Conservation (phyloP, 2,888 invertebrate species). For the Steinernema hermaphroditum region DNA sequence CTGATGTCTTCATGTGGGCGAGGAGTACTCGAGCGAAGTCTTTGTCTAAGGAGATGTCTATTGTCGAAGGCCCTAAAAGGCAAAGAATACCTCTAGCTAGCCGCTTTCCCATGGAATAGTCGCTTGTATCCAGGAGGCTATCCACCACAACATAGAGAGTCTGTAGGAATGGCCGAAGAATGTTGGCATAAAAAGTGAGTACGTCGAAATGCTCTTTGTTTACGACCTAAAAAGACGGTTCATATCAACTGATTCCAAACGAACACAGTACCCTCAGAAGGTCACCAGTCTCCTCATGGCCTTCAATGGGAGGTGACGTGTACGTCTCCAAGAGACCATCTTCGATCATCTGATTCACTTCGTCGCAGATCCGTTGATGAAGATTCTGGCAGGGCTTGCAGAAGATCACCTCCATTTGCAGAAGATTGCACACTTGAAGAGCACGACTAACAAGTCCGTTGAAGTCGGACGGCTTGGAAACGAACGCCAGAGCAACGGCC, state of each 20-base stretch:
- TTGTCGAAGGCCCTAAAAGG: background rate
- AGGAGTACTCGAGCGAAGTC: background rate
- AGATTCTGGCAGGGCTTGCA: conserved; percentile 54
- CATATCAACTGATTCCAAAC: too few relatives aligned
- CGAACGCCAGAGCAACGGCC: conserved; percentile 33
- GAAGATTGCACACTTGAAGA: conserved; percentile 30
- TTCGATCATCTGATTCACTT: background rate
- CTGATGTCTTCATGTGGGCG: conserved; percentile 16
- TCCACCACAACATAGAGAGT: conserved; percentile 48
- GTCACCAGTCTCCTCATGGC: background rate
- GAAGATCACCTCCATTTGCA: conserved; percentile 36
- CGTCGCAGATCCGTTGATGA: conserved; percentile 38
- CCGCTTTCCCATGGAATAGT: background rate
- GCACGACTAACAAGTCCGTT: conserved; percentile 24
- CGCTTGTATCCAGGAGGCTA: conserved; percentile 29
- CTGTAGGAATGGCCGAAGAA: conserved; percentile 57
- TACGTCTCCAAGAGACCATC: background rate
- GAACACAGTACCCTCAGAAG: background rate
- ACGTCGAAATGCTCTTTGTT: background rate
- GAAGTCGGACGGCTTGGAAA: background rate
- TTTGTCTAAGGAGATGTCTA: background rate
- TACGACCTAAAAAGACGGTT: background rate
- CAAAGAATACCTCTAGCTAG: conserved; percentile 25
- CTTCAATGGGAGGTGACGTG: background rate
- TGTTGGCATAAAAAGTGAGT: conserved; percentile 53